Percentiles rank a stretch among this genome's conserved stretches.
These are phyloP conservation scores for Oplegnathus fasciatus DNA, from an alignment of 2,113 vertebrate genomes.

Conservation along the genomic window DNA sequence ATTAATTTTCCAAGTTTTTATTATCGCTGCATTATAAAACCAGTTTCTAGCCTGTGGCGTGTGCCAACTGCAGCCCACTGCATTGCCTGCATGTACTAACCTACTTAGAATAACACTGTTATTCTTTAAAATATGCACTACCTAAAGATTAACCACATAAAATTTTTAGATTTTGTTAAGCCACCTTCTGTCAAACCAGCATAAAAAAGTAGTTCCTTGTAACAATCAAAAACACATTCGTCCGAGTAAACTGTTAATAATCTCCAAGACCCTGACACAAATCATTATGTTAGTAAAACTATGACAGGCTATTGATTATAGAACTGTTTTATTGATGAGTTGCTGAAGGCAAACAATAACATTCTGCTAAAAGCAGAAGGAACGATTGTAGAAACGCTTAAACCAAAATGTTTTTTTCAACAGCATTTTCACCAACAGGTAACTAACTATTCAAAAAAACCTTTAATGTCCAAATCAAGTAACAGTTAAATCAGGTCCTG, in stretches of 20 bases:
- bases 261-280: neutral
- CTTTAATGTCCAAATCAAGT: constrained; percentile 45
- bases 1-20: neutral
- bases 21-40: neutral
- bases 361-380: constrained; percentile 79
- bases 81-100: neutral
- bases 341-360: constrained; percentile 82
- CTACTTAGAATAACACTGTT: neutral
- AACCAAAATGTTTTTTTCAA: constrained; percentile 63
- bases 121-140: neutral
- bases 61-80: neutral
- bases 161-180: neutral
- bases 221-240: neutral
- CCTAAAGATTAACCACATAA: neutral
- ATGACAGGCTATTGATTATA: constrained; percentile 65
- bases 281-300: constrained; percentile 11
- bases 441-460: constrained; percentile 53
- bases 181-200: neutral
- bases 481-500: constrained; percentile 34
- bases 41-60: neutral
- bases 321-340: constrained; percentile 84
- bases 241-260: neutral
- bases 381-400: constrained; percentile 84
- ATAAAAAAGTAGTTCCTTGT: neutral
- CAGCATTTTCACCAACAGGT: constrained; percentile 57